These are phyloP conservation scores for Atta colombica DNA, from an alignment of 1,140 invertebrate species.

Conservation along the genomic window DNA sequence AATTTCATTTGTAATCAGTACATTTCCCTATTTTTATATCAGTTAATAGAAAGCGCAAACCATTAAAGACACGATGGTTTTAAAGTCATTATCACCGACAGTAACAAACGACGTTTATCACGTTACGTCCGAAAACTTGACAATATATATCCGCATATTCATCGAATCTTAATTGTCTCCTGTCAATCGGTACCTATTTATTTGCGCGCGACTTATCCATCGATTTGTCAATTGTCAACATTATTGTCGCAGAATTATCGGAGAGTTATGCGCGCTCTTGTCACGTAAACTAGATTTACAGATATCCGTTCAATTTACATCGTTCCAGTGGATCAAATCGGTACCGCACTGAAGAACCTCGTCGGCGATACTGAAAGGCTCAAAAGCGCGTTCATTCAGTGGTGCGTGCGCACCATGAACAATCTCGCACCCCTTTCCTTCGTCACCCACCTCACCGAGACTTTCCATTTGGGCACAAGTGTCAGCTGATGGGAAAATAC, in stretches of 20 bases:
- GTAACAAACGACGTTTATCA: background rate
- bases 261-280: background rate
- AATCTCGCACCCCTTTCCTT: conserved; percentile 46
- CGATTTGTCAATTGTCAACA: background rate
- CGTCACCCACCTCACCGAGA: background rate
- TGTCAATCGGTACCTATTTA: background rate
- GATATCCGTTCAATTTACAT: background rate
- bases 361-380: conserved; percentile 73
- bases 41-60: background rate
- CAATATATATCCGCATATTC: background rate
- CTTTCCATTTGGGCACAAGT: conserved; percentile 4
- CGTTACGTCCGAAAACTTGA: background rate
- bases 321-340: background rate
- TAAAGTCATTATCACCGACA: background rate
- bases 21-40: background rate
- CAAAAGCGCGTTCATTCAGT: conserved; percentile 78
- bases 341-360: conserved; percentile 67
- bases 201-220: background rate
- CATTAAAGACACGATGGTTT: background rate
- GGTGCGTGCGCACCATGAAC: conserved; percentile 75
- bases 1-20: background rate
- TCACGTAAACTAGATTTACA: background rate
- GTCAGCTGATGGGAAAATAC: conserved; percentile 46
- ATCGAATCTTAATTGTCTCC: background rate
- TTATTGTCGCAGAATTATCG: conserved; percentile 24